These are phyloP conservation scores for Phataginus tricuspis DNA, from an alignment of 2,797 vertebrate genomes.

Conservation along the genomic window DNA sequence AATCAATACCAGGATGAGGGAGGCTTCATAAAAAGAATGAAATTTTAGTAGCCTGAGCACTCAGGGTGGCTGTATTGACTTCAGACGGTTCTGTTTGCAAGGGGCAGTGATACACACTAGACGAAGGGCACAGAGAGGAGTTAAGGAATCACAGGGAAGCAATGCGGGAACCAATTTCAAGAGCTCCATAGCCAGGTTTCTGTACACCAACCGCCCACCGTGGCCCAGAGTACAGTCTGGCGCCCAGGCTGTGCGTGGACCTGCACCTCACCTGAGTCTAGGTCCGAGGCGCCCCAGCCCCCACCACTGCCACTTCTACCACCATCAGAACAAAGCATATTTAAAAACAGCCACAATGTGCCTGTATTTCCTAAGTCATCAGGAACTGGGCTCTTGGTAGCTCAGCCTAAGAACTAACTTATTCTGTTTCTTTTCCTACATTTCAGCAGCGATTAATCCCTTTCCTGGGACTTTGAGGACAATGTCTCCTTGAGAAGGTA, in stretches of 20 bases:
- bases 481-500: background rate
- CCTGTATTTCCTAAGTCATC: background rate
- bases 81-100: background rate
- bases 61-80: background rate
- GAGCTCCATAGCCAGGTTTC: background rate
- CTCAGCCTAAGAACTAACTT: background rate
- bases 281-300: background rate
- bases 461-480: background rate
- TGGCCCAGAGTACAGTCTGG: background rate
- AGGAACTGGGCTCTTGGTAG: background rate
- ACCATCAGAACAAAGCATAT: background rate
- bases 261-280: background rate
- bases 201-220: background rate
- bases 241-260: too few relatives aligned
- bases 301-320: background rate
- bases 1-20: background rate
- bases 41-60: background rate
- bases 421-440: background rate
- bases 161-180: background rate
- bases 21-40: slow-evolving; percentile 1
- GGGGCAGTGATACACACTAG: background rate
- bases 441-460: background rate
- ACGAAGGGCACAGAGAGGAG: background rate
- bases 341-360: background rate
- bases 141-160: background rate